A percentile compares a stretch with the other conserved stretches of the same genome.
phyloP scores from a whole-genome alignment of 2,888 invertebrate species.

The Drosophila histrio region DNA sequence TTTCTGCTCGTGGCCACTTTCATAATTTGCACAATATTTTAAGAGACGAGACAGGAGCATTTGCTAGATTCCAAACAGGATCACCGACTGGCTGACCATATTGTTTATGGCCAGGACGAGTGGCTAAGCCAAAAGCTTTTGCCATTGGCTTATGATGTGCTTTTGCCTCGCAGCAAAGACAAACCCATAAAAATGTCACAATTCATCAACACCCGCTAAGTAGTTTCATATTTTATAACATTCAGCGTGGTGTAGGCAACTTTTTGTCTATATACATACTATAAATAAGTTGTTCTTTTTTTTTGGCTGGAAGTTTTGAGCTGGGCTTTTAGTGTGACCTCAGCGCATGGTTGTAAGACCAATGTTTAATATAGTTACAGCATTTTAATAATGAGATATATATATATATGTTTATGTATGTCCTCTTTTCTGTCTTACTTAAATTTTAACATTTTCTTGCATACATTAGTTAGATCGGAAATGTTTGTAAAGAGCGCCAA shows the following conservation, averaged over 20 bases:
- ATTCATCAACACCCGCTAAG: conserved; percentile 71
- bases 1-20: conserved; percentile 30
- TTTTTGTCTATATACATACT: conserved; percentile 14
- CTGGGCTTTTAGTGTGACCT: conserved; percentile 55
- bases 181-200: conserved; percentile 81
- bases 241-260: conserved; percentile 5
- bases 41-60: conserved; percentile 6
- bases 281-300: conserved; percentile 2
- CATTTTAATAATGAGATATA: not conserved
- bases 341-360: conserved; percentile 14
- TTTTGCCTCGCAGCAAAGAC: conserved; percentile 49
- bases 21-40: conserved; percentile 58
- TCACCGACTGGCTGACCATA: conserved; percentile 47
- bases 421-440: not conserved
- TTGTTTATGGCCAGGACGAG: conserved; percentile 59
- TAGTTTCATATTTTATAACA: conserved; percentile 74
- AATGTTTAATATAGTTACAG: conserved; percentile 2
- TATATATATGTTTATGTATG: not conserved
- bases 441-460: conserved; percentile 3
- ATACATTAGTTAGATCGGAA: conserved; percentile 6
- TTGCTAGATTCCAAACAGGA: conserved; percentile 23
- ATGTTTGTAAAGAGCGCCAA: not conserved
- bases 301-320: conserved; percentile 39
- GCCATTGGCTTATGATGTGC: conserved; percentile 23
- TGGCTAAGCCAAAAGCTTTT: conserved; percentile 57